phyloP scores from a whole-genome alignment of 1,140 invertebrate species.

The Thaumetopoea pityocampa region DNA sequence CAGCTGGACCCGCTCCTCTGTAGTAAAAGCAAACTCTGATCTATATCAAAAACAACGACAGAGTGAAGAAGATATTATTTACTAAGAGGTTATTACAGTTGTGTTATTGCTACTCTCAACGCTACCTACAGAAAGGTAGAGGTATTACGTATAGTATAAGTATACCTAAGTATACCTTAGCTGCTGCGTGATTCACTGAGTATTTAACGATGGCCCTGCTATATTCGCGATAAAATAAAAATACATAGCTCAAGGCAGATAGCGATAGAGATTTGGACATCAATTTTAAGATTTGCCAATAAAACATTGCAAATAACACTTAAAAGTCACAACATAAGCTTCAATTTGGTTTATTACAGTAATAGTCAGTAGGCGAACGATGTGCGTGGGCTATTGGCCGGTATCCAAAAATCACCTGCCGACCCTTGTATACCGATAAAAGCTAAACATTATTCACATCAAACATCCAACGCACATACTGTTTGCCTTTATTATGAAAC shows the following conservation, averaged over 20 bases:
- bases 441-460: conserved; percentile 60
- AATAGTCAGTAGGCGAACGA: conserved; percentile 30
- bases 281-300: conserved; percentile 37
- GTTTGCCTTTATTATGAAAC: conserved; percentile 25
- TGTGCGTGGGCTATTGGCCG: conserved; percentile 53
- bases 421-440: conserved; percentile 59
- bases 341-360: conserved; percentile 21
- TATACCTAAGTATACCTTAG: no score
- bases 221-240: conserved; percentile 46
- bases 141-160: no score
- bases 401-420: conserved; percentile 56
- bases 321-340: conserved; percentile 15
- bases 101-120: no score
- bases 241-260: conserved; percentile 52
- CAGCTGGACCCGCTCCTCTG: no score
- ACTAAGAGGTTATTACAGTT: no score
- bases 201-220: conserved; percentile 29
- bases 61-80: no score
- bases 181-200: conserved; percentile 18
- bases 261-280: conserved; percentile 55
- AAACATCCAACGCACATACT: conserved; percentile 40
- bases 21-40: no score
- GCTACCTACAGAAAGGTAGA: no score
- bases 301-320: conserved; percentile 21
- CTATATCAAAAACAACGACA: no score